A percentile compares a stretch with the other conserved stretches of the same genome.
Evolutionary conservation across 1,140 invertebrate genomes (phyloP).

Genomic region (Drosophila nebulosa): DNA sequence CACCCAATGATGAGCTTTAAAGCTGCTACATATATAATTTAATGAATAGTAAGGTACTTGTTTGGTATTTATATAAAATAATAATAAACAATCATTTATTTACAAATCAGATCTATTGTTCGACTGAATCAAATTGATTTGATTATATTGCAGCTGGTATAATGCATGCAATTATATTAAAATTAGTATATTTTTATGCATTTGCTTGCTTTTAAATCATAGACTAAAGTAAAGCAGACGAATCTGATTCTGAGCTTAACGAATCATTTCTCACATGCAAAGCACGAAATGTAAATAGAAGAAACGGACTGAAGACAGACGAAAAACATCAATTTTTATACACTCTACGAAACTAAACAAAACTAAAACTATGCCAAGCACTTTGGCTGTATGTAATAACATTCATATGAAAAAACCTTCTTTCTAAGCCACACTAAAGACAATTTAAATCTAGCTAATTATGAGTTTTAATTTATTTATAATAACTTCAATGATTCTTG

Average conservation of each 20-base stretch:
- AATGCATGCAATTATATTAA: background rate
- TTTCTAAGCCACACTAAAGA: background rate
- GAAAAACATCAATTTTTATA: too few relatives aligned
- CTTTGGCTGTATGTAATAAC: too few relatives aligned
- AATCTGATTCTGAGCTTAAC: background rate
- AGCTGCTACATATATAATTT: background rate
- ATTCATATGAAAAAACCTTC: too few relatives aligned
- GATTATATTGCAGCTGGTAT: background rate
- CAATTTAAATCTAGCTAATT: too few relatives aligned
- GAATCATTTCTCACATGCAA: background rate
- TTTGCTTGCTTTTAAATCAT: background rate
- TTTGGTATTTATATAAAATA: background rate
- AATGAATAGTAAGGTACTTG: background rate
- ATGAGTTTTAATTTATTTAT: too few relatives aligned
- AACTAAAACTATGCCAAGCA: too few relatives aligned
- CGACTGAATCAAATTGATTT: background rate
- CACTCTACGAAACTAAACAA: too few relatives aligned
- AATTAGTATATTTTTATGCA: background rate
- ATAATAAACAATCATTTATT: background rate
- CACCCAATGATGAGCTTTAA: background rate
- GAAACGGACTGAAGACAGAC: too few relatives aligned
- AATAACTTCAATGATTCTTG: background rate
- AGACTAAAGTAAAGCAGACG: background rate
- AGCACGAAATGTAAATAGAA: background rate
- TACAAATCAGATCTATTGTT: background rate